Base-by-base conservation (phyloP, 2,113 vertebrate genomes). In the Notiomystis cincta region DNA sequence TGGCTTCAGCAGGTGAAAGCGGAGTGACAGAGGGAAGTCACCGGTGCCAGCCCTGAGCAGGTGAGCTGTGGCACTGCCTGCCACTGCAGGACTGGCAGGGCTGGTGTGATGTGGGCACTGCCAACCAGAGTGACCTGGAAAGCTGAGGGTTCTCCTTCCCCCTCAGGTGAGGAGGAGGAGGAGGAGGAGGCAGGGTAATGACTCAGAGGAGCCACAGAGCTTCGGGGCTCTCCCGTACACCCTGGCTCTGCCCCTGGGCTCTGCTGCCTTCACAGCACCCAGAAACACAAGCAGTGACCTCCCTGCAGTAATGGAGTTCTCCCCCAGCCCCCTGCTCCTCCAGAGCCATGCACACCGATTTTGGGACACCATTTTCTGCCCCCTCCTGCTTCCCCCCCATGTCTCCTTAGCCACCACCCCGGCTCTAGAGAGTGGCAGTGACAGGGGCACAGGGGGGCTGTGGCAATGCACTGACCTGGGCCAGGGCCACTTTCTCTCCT, bases 211-310 rank as follows among this genome's bases (percentile, higher is more conserved):
- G 48, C 23, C 15, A n/a, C 82, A 82, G 48, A 22, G n/a, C 54
- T 44, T 56, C 0, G 2, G 69, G 31, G 7, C 15, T 77, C 18
- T 77, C 64, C 66, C 2, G 10, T 42, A 15, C 5, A 1, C 10
- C 27, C 44, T 0, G 0, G 19, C 37, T 57, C n/a, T 65, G 71
- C 48, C 27, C 47, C 10, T 0, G 1, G 62, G 31, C 62, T 60
- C 2, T 40, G 0, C 42, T 75, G 42, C 56, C 40, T 50, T 37
- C 54, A 35, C 8, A 77, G 44, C 48, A 30, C 17, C 44, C 48
- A 13, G 8, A 13, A 40, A 12, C 40, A 60, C 20, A 47, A 44
- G 48, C 11, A 40, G 25, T 0, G 3, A 30, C 40, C 58, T 69
- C 38, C 33, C 30, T 7, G 6, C 9, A 37, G 20, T 8, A 0